A percentile compares a stretch with the other conserved stretches of the same genome.
Conservation (phyloP, 1,140 invertebrate genomes). For the Magallana ariakensis region DNA sequence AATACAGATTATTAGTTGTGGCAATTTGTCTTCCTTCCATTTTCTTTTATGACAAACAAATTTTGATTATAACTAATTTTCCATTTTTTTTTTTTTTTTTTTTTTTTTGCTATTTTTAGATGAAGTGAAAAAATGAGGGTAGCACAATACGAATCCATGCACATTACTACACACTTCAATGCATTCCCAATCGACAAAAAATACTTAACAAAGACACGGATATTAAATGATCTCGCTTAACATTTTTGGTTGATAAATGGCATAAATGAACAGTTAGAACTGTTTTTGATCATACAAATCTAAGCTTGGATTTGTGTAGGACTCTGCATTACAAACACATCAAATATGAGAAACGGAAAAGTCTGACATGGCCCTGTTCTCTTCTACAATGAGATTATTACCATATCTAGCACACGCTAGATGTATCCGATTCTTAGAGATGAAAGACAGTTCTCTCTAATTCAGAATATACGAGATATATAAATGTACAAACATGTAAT, state of each 20-base stretch:
- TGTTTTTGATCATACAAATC: not conserved
- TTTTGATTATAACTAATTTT: too few relatives aligned
- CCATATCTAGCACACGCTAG: too few relatives aligned
- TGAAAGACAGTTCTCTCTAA: too few relatives aligned
- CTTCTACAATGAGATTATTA: not conserved
- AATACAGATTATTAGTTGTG: too few relatives aligned
- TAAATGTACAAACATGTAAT: too few relatives aligned
- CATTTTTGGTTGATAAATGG: too few relatives aligned
- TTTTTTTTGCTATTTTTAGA: too few relatives aligned
- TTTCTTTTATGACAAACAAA: too few relatives aligned
- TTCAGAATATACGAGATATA: too few relatives aligned
- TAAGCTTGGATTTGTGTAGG: constrained; percentile 22
- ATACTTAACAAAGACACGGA: constrained; percentile 1
- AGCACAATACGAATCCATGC: constrained; percentile 9
- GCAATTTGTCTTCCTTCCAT: too few relatives aligned
- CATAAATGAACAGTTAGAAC: not conserved
- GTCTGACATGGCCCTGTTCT: not conserved
- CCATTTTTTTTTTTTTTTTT: too few relatives aligned
- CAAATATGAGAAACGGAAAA: not conserved
- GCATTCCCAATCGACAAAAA: not conserved
- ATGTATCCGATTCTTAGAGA: too few relatives aligned
- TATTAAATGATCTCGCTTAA: not conserved
- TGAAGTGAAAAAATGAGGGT: not conserved
- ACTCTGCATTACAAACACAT: constrained; percentile 21
- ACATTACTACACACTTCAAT: constrained; percentile 1